phyloP scores from a whole-genome alignment of 2,888 invertebrate genomes.

The Stegophylla sp. region DNA sequence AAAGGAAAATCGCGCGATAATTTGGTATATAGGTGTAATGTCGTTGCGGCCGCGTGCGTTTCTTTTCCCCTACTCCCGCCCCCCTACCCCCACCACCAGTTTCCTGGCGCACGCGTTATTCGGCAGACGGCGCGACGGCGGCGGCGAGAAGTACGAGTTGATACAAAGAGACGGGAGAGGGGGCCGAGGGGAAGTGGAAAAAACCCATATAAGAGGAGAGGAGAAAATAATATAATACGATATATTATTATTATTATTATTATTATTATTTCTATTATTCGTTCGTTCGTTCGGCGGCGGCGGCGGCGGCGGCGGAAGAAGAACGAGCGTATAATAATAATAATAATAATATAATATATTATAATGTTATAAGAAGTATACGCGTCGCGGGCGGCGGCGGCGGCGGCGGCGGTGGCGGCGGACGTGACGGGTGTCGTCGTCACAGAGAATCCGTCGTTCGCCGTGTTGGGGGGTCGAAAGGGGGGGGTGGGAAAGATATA shows the following conservation, averaged over 20 bases:
- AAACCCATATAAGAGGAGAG: neutral
- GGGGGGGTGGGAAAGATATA: neutral
- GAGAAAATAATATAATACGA: too few relatives aligned
- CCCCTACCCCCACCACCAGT: too few relatives aligned
- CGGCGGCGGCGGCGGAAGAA: too few relatives aligned
- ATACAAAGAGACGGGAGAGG: neutral
- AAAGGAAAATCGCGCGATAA: slow-evolving; percentile 4
- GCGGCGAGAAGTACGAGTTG: neutral
- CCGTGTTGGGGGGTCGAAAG: too few relatives aligned
- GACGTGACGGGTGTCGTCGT: slow-evolving; percentile 14
- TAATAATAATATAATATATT: too few relatives aligned
- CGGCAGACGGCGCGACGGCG: slow-evolving; percentile 11
- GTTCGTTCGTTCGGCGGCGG: too few relatives aligned
- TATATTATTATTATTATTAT: too few relatives aligned
- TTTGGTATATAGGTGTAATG: too few relatives aligned
- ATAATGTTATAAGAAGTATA: too few relatives aligned
- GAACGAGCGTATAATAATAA: too few relatives aligned
- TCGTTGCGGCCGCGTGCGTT: neutral
- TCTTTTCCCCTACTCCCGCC: neutral
- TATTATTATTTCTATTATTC: too few relatives aligned
- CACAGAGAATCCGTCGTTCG: neutral
- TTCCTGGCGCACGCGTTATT: too few relatives aligned
- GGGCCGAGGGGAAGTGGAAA: neutral
- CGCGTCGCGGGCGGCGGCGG: slow-evolving; percentile 16
- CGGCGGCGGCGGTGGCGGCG: slow-evolving; percentile 17